Conservation (phyloP, 2,797 vertebrate genomes). For the Macropodus opercularis region DNA sequence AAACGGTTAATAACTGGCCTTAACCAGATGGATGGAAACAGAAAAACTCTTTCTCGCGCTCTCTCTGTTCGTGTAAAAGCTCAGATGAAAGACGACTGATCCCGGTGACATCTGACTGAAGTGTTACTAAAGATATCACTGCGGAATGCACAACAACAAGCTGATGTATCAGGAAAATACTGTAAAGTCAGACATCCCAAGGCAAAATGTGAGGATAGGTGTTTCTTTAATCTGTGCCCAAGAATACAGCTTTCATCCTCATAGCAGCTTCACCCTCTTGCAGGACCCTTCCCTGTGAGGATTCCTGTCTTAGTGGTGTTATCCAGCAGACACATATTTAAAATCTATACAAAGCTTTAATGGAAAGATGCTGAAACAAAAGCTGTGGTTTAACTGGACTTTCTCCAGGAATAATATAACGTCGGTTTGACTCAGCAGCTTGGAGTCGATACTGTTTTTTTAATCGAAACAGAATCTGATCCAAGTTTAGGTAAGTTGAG, state of each 20-base stretch:
- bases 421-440: slow-evolving; percentile 21
- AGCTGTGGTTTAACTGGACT: slow-evolving; percentile 1
- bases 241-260: slow-evolving; percentile 2
- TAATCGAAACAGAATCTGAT: not conserved
- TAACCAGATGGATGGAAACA: too few relatives aligned
- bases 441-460: slow-evolving; percentile 6
- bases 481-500: not conserved
- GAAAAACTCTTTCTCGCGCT: not conserved
- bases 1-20: too few relatives aligned
- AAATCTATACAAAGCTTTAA: not conserved
- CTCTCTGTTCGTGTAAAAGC: not conserved
- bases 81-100: not conserved
- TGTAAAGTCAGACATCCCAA: slow-evolving; percentile 6
- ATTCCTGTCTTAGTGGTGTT: slow-evolving; percentile 9
- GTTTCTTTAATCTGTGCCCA: slow-evolving; percentile 7
- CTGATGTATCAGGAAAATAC: slow-evolving; percentile 1
- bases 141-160: not conserved
- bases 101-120: not conserved
- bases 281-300: not conserved
- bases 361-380: slow-evolving; percentile 19
- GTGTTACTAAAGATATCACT: not conserved
- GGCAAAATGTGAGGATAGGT: not conserved
- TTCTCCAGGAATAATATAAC: slow-evolving; percentile 1
- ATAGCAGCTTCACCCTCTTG: slow-evolving; percentile 1
- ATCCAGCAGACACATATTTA: slow-evolving; percentile 17